Base-by-base conservation (phyloP, 2,797 vertebrate genomes). In the Sebastes itinus region DNA sequence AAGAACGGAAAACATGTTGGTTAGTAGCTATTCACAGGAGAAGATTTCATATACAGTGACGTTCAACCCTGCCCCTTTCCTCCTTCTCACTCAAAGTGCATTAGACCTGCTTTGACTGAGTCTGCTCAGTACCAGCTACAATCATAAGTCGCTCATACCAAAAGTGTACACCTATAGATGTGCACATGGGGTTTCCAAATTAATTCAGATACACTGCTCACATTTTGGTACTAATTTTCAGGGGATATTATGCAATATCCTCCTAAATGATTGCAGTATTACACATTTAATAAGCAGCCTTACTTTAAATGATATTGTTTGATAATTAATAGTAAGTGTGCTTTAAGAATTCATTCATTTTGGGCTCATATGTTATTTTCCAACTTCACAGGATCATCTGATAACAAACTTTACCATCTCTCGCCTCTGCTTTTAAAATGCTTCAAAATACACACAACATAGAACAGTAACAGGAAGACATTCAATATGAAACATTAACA, bases 401-500 rank as follows among this genome's bases (percentile, higher is more conserved):
- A 33, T 16, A 65, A 72, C 78, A 80, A 83, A 46, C 82, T 46
- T 81, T 38, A 23, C 6, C 18, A 72, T 74, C 62, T 46, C 56
- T 80, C 54, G 64, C 14, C 46, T 66, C 78, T 52, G 20, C 56
- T 83, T 83, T 69, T 11, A 56, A 86, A 77, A 87, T 81, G 81
- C 63, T 78, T 86, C 59, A 72, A 82, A 86, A 70, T 71, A 88
- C 79, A 91, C 70, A 85, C 32, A 78, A 81, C 70, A 82, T 8
- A 85, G 23, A 88, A 87, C 82, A 80, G 54, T 72, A 84, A 77
- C 11, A 90, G 88, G 86, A 92, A 92, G 83, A 94, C 93, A 93
- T 94, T 94, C 80, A 92, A 85, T 81, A 81, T 88, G 87, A 83
- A 84, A 93, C 87, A 88, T 79, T 80, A 30, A 93, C 63, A 94